Conservation (phyloP, 1,140 invertebrate genomes). For the Drosophila kanapiae region DNA sequence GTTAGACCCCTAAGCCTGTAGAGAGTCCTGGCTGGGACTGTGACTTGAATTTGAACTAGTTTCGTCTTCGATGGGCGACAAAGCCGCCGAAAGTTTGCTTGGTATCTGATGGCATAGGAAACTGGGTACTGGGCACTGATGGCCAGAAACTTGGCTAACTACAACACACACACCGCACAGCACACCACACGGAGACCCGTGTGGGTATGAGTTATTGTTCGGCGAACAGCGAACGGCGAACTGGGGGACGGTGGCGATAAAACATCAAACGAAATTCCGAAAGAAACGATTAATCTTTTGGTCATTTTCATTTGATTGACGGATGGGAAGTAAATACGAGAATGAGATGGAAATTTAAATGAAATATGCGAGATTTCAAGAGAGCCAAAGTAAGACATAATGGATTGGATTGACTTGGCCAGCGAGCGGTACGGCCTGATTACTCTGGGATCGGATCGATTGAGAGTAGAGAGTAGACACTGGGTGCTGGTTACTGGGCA, state of each 20-base stretch:
- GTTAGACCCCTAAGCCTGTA: no score
- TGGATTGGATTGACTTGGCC: constrained; percentile 29
- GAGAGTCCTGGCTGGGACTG: no score
- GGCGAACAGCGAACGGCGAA: constrained; percentile 41
- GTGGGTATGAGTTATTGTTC: constrained; percentile 43
- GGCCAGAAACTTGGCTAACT: constrained; percentile 5
- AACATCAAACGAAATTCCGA: constrained; percentile 85
- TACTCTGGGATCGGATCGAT: not conserved
- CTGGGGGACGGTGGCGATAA: constrained; percentile 70
- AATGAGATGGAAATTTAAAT: constrained; percentile 58
- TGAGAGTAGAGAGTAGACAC: not conserved
- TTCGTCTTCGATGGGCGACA: not conserved
- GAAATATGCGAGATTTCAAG: constrained; percentile 50
- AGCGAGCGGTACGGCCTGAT: constrained; percentile 6
- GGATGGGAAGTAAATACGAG: constrained; percentile 79
- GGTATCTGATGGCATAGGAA: not conserved
- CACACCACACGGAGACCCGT: not conserved
- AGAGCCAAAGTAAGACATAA: constrained; percentile 38
- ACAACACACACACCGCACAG: constrained; percentile 1
- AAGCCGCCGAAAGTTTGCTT: not conserved
- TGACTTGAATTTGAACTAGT: not conserved
- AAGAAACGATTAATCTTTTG: constrained; percentile 85
- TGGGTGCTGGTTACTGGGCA: not conserved
- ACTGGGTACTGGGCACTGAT: not conserved
- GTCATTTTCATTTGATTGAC: constrained; percentile 85